These are phyloP conservation scores for Syngnathoides biaculeatus DNA, from an alignment of 2,113 vertebrate genomes.

Conservation along the genomic window DNA sequence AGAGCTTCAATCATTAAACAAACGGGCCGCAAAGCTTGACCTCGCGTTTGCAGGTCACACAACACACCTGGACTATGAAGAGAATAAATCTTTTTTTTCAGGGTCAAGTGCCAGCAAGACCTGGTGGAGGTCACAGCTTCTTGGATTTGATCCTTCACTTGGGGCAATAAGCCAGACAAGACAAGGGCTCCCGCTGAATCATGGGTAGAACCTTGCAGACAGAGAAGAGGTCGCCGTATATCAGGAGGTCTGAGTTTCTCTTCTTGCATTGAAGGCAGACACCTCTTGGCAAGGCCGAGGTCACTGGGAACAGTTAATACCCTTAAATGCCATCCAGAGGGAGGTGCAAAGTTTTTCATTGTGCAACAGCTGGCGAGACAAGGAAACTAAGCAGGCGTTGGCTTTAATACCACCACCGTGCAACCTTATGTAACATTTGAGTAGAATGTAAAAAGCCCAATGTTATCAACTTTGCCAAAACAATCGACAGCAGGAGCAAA, in stretches of 20 bases:
- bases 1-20: too few species aligned
- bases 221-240: slow-evolving; percentile 52
- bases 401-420: slow-evolving; percentile 1
- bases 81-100: slow-evolving; percentile 42
- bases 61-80: neutral
- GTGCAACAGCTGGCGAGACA: slow-evolving; percentile 9
- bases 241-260: slow-evolving; percentile 34
- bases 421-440: slow-evolving; percentile 14
- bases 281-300: slow-evolving; percentile 23
- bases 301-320: slow-evolving; percentile 22
- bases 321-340: slow-evolving; percentile 11
- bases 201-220: slow-evolving; percentile 29
- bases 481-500: slow-evolving; percentile 20
- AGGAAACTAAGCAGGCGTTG: slow-evolving; percentile 15
- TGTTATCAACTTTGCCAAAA: slow-evolving; percentile 10
- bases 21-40: too few species aligned
- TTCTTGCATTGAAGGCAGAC: slow-evolving; percentile 15
- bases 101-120: slow-evolving; percentile 33
- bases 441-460: slow-evolving; percentile 4
- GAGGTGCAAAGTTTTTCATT: slow-evolving; percentile 4
- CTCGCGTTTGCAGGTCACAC: too few species aligned
- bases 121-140: slow-evolving; percentile 13
- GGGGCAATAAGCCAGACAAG: slow-evolving; percentile 22
- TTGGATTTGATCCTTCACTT: slow-evolving; percentile 23
- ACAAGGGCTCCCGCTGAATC: slow-evolving; percentile 29